Conservation (phyloP, 2,888 invertebrate genomes). For the Pollenia angustigena region DNA sequence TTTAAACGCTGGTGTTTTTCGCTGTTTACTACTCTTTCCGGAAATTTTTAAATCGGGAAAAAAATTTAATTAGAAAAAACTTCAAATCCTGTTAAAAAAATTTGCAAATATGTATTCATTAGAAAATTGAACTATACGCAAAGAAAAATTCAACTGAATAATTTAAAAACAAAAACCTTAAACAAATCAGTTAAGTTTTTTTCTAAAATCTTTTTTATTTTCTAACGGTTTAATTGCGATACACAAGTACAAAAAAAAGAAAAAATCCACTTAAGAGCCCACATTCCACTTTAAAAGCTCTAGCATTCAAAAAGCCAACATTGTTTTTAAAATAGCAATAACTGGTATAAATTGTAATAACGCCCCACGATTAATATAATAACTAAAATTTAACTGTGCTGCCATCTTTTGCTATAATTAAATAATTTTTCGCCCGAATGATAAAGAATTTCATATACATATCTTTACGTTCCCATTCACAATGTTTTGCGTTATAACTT, state of each 20-base stretch:
- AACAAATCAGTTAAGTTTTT: background rate
- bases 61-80: too few species aligned
- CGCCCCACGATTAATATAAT: background rate
- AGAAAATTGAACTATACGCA: too few species aligned
- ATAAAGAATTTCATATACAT: background rate
- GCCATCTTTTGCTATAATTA: background rate
- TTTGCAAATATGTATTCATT: too few species aligned
- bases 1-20: too few species aligned
- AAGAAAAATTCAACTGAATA: too few species aligned
- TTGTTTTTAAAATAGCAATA: too few species aligned
- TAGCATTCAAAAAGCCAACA: background rate
- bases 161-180: background rate
- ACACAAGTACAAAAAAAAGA: too few species aligned
- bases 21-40: too few species aligned
- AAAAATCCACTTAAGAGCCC: background rate
- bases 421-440: background rate
- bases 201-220: too few species aligned
- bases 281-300: slow-evolving; percentile 33
- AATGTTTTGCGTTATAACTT: background rate
- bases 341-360: background rate
- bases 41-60: too few species aligned
- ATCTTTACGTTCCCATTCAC: background rate
- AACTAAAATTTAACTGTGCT: background rate
- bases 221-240: too few species aligned
- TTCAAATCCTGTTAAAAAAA: too few species aligned